phyloP scores from a whole-genome alignment of 2,888 invertebrate species.

The Byasa hedistus region DNA sequence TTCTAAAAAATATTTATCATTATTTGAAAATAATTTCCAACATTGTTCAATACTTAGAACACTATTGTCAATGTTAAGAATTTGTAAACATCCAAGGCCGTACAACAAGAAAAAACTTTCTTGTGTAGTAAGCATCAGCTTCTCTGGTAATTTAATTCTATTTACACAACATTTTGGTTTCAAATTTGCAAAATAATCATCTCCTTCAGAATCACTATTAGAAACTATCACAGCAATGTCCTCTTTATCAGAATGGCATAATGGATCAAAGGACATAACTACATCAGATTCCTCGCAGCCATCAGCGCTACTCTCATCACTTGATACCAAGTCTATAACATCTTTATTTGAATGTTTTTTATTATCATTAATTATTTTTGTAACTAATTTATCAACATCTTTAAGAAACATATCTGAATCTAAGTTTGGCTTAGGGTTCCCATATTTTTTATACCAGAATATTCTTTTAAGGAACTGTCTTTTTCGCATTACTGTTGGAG shows the following conservation, averaged over 20 bases:
- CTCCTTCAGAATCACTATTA: constrained; percentile 83
- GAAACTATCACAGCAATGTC: constrained; percentile 81
- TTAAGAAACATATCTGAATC: constrained; percentile 53
- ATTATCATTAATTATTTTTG: constrained; percentile 54
- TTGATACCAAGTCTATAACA: constrained; percentile 72
- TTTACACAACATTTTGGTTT: constrained; percentile 81
- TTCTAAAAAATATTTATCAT: constrained; percentile 81
- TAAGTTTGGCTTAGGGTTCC: constrained; percentile 39
- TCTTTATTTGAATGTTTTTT: constrained; percentile 50
- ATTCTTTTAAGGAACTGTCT: constrained; percentile 81
- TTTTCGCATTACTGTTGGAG: constrained; percentile 76
- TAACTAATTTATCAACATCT: constrained; percentile 53
- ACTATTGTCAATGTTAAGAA: constrained; percentile 75
- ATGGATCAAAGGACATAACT: constrained; percentile 36
- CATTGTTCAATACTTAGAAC: constrained; percentile 73
- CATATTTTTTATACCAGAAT: constrained; percentile 75
- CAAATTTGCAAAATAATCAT: constrained; percentile 81
- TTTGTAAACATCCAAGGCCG: constrained; percentile 83
- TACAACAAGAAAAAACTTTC: constrained; percentile 88
- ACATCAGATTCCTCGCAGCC: constrained; percentile 31
- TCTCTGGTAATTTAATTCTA: constrained; percentile 81
- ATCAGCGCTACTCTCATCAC: constrained; percentile 58
- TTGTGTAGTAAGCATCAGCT: constrained; percentile 84
- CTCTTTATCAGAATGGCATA: constrained; percentile 46
- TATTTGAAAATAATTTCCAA: constrained; percentile 80